A percentile compares a stretch with the other conserved stretches of the same genome.
phyloP scores from a whole-genome alignment of 2,888 invertebrate genomes.

The Julus scanicus region DNA sequence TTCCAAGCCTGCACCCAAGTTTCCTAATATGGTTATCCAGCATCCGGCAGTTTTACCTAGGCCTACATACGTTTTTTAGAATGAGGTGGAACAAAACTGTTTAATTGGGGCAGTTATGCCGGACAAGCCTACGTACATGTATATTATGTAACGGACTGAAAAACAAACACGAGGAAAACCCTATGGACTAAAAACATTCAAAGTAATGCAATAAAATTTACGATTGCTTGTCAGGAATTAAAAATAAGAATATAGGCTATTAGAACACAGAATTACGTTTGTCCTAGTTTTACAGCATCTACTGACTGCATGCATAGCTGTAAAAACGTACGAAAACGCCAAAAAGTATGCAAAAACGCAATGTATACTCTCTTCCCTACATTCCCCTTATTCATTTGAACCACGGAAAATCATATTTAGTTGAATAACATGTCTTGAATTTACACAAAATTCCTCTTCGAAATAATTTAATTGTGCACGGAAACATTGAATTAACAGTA shows the following conservation, averaged over 20 bases:
- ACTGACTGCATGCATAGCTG: neutral
- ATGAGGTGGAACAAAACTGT: neutral
- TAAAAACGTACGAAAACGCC: neutral
- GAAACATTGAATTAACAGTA: neutral
- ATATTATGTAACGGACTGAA: neutral
- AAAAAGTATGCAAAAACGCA: too few species aligned
- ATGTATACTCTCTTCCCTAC: neutral
- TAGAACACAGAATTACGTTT: neutral
- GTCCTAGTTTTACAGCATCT: neutral
- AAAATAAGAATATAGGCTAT: neutral
- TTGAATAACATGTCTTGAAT: neutral
- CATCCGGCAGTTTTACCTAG: neutral
- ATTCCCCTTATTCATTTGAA: neutral
- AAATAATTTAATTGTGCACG: neutral
- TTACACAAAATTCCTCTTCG: neutral
- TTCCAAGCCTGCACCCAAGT: neutral
- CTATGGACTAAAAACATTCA: neutral
- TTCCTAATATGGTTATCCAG: neutral
- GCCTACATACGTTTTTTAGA: neutral
- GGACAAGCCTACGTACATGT: neutral
- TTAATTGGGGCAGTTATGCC: constrained; percentile 3
- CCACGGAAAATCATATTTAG: neutral
- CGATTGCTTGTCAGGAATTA: neutral
- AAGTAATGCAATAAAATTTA: neutral
- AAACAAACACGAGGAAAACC: neutral